phyloP scores from a whole-genome alignment of 2,888 invertebrate genomes.

The Orthosia gothica region DNA sequence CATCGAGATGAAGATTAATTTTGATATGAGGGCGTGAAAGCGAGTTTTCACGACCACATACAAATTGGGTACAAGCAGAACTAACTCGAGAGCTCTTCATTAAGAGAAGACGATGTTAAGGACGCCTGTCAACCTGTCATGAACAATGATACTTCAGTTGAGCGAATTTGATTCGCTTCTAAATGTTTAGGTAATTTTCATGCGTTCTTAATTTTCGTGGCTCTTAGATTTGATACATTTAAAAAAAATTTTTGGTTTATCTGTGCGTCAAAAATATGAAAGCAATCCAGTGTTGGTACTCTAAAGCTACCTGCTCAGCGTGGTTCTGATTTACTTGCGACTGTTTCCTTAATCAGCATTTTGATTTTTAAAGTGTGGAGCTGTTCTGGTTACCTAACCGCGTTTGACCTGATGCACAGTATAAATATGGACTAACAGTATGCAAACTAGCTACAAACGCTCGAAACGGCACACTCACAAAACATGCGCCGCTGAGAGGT shows the following conservation, averaged over 20 bases:
- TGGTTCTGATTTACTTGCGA: no score
- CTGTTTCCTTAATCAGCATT: no score
- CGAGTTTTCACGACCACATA: conserved; percentile 48
- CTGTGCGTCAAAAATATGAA: no score
- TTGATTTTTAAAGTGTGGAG: no score
- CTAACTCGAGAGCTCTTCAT: conserved; percentile 61
- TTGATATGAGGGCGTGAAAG: conserved; percentile 64
- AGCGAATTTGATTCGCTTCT: conserved; percentile 41
- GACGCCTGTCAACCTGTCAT: conserved; percentile 47
- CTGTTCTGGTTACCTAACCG: no score
- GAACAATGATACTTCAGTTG: conserved; percentile 10
- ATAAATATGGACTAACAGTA: no score
- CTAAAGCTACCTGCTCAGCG: no score
- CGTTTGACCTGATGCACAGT: no score
- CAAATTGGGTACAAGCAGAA: conserved; percentile 59
- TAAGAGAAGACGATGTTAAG: conserved; percentile 23
- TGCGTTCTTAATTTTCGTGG: background rate
- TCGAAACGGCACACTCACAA: no score
- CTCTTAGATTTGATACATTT: background rate
- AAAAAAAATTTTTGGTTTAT: background rate
- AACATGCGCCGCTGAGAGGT: no score
- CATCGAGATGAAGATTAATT: conserved; percentile 65
- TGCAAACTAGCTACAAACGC: no score
- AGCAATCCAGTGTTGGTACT: no score
- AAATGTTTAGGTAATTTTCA: conserved; percentile 11